These are phyloP conservation scores for Telenomus remus DNA, from an alignment of 1,140 invertebrate species.

Conservation along the genomic window DNA sequence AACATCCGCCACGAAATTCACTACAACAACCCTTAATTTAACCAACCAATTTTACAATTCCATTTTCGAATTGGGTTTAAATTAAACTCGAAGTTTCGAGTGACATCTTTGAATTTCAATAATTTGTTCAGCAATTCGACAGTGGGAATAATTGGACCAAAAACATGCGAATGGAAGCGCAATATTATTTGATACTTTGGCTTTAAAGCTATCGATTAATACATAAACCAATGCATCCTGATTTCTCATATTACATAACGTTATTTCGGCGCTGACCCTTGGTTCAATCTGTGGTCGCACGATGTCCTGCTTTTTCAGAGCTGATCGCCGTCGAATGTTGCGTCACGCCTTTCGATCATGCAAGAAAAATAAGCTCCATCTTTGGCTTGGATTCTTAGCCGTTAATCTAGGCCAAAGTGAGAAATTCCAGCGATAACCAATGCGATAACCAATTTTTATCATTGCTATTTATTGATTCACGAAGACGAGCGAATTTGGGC, in stretches of 20 bases:
- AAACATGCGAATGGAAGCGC: no score
- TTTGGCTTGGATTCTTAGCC: slow-evolving; percentile 9
- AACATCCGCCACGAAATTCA: neutral
- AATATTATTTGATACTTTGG: neutral
- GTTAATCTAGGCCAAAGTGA: slow-evolving; percentile 20
- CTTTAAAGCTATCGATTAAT: neutral
- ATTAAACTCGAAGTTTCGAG: no score
- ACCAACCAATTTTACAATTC: no score
- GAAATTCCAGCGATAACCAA: neutral
- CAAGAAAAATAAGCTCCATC: slow-evolving; percentile 10
- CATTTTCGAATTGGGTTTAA: no score
- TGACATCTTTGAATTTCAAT: no score
- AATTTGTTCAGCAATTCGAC: no score
- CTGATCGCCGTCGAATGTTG: slow-evolving; percentile 28
- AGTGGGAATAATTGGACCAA: no score
- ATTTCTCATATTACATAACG: slow-evolving; percentile 33
- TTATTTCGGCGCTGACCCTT: slow-evolving; percentile 29
- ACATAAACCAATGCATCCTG: neutral
- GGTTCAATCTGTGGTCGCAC: slow-evolving; percentile 30
- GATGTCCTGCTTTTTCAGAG: slow-evolving; percentile 39
- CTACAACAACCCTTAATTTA: no score
- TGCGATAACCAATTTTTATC: neutral
- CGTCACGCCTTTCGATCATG: slow-evolving; percentile 29
- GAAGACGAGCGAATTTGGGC: no score
- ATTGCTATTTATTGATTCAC: neutral